Percentiles rank a stretch among this genome's conserved stretches.
These are phyloP conservation scores for Pomacea canaliculata DNA, from an alignment of 2,888 invertebrate species.

Conservation along the genomic window DNA sequence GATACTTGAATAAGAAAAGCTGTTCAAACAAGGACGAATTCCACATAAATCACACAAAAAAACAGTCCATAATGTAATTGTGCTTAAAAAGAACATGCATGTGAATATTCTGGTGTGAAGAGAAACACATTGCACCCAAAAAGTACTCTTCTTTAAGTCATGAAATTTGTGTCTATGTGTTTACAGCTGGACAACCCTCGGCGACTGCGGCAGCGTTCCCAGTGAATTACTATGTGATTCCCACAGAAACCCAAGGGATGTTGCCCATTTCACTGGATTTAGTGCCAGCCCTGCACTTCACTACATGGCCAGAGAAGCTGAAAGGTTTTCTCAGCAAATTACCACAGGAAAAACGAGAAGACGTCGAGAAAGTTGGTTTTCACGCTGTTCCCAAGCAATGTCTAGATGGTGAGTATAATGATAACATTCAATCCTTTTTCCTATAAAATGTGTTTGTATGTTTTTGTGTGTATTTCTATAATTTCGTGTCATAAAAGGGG, in stretches of 20 bases:
- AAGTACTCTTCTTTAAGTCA: no score
- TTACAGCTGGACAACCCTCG: background rate
- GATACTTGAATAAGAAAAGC: no score
- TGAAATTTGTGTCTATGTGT: no score
- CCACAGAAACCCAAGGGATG: background rate
- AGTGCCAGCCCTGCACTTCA: constrained; percentile 8
- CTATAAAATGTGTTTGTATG: background rate
- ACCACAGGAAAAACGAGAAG: background rate
- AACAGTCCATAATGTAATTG: no score
- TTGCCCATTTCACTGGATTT: constrained; percentile 1
- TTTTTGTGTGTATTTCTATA: background rate
- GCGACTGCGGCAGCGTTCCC: background rate
- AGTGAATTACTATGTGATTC: background rate
- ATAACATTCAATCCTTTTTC: background rate
- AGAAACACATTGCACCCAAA: no score
- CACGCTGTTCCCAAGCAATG: constrained; percentile 10
- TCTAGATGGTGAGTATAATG: background rate
- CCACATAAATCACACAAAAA: no score
- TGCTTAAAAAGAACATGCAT: no score
- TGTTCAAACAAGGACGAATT: no score
- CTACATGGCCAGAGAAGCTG: background rate
- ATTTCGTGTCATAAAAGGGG: no score
- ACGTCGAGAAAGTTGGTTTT: constrained; percentile 7
- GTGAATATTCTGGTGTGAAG: no score
- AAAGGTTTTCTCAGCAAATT: background rate